Conservation (phyloP, 2,888 invertebrate genomes). For the Oscheius sp. region DNA sequence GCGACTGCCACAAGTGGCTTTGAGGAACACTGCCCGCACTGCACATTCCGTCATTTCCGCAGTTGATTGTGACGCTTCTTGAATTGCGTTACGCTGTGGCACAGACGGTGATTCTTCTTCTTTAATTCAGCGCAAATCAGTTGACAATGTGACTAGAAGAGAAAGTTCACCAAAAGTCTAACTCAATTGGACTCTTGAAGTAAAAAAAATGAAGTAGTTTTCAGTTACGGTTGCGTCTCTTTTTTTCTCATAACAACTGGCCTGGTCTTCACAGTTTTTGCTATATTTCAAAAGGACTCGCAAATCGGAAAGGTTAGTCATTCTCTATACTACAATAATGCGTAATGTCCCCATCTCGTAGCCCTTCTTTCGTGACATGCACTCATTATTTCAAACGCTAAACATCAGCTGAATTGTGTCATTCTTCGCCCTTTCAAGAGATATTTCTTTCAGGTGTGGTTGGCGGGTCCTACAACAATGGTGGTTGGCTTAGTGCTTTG, state of each 20-base stretch:
- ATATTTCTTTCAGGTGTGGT: conserved; percentile 56
- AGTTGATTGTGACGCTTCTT: conserved; percentile 31
- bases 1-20: conserved; percentile 24
- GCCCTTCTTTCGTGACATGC: too few relatives aligned
- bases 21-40: conserved; percentile 32
- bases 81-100: conserved; percentile 31
- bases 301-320: conserved; percentile 69
- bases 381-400: too few relatives aligned
- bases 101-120: conserved; percentile 5
- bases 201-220: conserved; percentile 38
- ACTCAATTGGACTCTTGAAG: not conserved
- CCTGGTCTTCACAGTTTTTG: conserved; percentile 73
- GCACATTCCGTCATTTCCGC: conserved; percentile 32
- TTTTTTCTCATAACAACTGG: conserved; percentile 71
- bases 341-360: too few relatives aligned
- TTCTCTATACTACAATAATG: too few relatives aligned
- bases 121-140: conserved; percentile 23
- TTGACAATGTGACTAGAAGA: conserved; percentile 9
- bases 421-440: too few relatives aligned
- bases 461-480: conserved; percentile 70
- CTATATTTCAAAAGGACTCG: conserved; percentile 72
- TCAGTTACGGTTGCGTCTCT: conserved; percentile 72
- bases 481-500: conserved; percentile 71
- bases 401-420: not conserved
- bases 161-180: not conserved